These are phyloP conservation scores for Diadegma fenestrale DNA, from an alignment of 2,888 invertebrate species.

Conservation along the genomic window DNA sequence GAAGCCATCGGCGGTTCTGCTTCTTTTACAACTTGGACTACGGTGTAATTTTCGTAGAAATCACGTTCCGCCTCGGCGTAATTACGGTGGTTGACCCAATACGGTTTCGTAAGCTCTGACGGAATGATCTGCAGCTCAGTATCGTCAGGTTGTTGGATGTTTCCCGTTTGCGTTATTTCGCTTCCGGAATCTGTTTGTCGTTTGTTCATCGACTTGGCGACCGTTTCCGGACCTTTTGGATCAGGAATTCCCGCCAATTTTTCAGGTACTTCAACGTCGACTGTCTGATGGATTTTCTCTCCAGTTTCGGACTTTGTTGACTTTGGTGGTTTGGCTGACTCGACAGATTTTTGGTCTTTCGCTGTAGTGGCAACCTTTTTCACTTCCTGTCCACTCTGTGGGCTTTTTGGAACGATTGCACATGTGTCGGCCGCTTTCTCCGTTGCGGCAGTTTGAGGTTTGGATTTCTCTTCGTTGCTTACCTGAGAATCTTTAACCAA, in stretches of 20 bases:
- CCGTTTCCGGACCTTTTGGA: not conserved
- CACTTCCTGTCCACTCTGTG: not conserved
- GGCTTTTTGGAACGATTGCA: not conserved
- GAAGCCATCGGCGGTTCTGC: slow-evolving; percentile 65
- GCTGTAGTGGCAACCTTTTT: not conserved
- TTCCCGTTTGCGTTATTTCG: not conserved
- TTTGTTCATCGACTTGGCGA: slow-evolving; percentile 11
- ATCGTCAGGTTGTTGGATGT: slow-evolving; percentile 12
- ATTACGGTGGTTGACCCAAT: slow-evolving; percentile 78
- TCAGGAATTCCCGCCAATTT: not conserved
- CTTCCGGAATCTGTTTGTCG: slow-evolving; percentile 10
- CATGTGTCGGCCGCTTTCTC: not conserved
- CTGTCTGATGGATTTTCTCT: not conserved
- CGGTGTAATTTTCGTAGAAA: slow-evolving; percentile 77
- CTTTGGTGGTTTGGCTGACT: not conserved
- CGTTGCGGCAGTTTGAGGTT: not conserved
- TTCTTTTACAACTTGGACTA: slow-evolving; percentile 75
- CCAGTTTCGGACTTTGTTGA: not conserved
- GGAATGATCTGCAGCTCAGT: slow-evolving; percentile 33
- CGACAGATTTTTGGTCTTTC: slow-evolving; percentile 11
- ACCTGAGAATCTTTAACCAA: not conserved
- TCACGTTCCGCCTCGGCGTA: slow-evolving; percentile 78
- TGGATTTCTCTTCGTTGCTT: not conserved
- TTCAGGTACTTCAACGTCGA: not conserved
- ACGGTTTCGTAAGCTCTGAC: slow-evolving; percentile 73